Percentiles rank a stretch among this genome's conserved stretches.
Conservation (phyloP, 2,113 vertebrate genomes). For the Elanoides forficatus region DNA sequence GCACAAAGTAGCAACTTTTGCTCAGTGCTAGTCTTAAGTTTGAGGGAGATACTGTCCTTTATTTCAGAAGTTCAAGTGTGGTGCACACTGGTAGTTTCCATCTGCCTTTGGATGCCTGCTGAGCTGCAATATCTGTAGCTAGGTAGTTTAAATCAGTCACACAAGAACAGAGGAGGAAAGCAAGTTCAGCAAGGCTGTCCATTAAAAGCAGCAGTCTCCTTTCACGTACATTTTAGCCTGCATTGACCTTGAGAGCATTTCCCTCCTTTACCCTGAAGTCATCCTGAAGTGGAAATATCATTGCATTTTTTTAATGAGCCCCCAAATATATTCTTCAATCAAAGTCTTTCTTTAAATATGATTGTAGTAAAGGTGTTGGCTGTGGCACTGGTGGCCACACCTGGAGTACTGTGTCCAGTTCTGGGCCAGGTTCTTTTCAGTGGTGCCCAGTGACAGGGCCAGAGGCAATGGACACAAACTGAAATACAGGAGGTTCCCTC, state of each 20-base stretch:
- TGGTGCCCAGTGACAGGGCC: not conserved
- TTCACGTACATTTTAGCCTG: not conserved
- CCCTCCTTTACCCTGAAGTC: not conserved
- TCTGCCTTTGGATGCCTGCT: conserved; percentile 11
- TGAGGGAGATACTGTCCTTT: not conserved
- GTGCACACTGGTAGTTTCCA: not conserved
- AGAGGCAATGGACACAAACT: not conserved
- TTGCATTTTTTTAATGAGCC: not conserved
- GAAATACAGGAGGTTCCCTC: not conserved
- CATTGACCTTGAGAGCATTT: not conserved
- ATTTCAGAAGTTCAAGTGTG: not conserved
- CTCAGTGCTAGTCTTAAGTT: not conserved
- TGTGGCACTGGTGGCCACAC: not conserved
- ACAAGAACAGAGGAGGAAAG: not conserved
- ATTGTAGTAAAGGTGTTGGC: not conserved
- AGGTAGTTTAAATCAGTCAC: not conserved
- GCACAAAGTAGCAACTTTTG: not conserved
- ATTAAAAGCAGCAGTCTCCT: not conserved
- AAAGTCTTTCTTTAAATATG: not conserved
- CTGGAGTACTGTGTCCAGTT: not conserved
- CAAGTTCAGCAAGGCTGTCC: not conserved
- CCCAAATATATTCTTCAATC: not conserved
- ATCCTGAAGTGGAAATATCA: not conserved
- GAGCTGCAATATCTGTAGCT: not conserved
- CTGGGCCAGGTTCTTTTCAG: not conserved